Base-by-base conservation (phyloP, 2,113 vertebrate species). In the Brachyhypopomus gauderio region DNA sequence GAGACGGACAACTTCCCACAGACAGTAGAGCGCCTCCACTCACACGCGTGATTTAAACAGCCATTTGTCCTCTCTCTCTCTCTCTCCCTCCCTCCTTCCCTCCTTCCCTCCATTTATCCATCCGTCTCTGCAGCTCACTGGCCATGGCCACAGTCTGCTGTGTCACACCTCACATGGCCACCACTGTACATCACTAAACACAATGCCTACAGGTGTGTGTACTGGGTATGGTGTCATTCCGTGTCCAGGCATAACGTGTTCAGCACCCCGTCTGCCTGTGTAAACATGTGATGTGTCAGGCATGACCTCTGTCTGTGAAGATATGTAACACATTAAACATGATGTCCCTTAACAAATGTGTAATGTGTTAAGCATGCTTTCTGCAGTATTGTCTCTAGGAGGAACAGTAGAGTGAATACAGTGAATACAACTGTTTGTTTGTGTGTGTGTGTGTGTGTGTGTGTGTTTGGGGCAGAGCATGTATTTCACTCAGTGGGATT, bases 181-280 rank as follows among this genome's bases (percentile, higher is more conserved):
- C 17, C 90, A 89, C 85, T 85, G 90, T 91, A 86, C 58, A 90
- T 80, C 56, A 80, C 30, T 30, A 5, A n/a, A 11, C 23, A 64
- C 22, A 82, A 56, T 58, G 64, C 72, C 74, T 73, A 23, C 17
- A 30, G 30, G 30, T 30, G 30, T 72, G 58, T 45, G 63, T 66
- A 45, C 64, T 66, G 77, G 36, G 71, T 20, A 67, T 59, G n/a
- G 59, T 70, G 72, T 14, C n/a, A n/a, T n/a, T 30, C 30, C 30
- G 19, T 11, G 52, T 69, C 17, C 14, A 52, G 45, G 9, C 6
- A 45, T 6, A 45, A 45, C 41, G 9, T 45, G 41, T 45, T 30
- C 30, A 30, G 30, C 30, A 30, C 30, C 2, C 1, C 3, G 30
- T 30, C 30, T 3, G 30, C 30, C 30, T 3, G 30, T 30, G 30